Evolutionary conservation across 2,113 vertebrate genomes (phyloP).

Genomic region (Panthera leo): DNA sequence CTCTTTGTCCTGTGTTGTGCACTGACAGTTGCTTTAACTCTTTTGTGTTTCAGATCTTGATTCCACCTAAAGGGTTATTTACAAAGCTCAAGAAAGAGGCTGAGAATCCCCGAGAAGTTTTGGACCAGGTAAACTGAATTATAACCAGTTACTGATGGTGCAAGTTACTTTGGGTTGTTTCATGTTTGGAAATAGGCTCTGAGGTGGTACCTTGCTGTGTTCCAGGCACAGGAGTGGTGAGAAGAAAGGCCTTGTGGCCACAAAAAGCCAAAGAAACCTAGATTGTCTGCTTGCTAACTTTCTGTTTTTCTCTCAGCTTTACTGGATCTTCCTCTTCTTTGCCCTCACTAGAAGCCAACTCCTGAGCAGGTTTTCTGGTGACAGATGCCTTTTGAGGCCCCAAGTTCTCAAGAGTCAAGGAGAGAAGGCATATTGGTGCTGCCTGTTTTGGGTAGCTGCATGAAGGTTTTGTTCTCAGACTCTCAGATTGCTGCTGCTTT

Average conservation of each 20-base stretch:
- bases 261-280: not conserved
- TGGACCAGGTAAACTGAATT: constrained; percentile 92
- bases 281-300: not conserved
- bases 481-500: not conserved
- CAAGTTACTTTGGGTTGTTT: not conserved
- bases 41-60: constrained; percentile 89
- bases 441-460: not conserved
- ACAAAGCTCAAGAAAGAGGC: constrained; percentile 95
- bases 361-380: not conserved
- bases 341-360: not conserved
- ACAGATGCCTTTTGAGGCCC: not conserved
- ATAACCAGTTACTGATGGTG: not conserved
- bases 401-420: not conserved
- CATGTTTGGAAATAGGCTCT: not conserved
- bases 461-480: not conserved
- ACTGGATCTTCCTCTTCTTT: not conserved
- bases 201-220: not conserved
- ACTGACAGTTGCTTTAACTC: not conserved
- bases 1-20: not conserved
- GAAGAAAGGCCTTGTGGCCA: not conserved
- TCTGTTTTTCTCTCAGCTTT: not conserved
- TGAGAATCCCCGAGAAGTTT: constrained; percentile 95
- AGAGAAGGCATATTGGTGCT: not conserved
- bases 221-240: not conserved
- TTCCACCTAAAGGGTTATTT: constrained; percentile 96